Conservation (phyloP, 2,888 invertebrate genomes). For the Amblyjoppa proteus region DNA sequence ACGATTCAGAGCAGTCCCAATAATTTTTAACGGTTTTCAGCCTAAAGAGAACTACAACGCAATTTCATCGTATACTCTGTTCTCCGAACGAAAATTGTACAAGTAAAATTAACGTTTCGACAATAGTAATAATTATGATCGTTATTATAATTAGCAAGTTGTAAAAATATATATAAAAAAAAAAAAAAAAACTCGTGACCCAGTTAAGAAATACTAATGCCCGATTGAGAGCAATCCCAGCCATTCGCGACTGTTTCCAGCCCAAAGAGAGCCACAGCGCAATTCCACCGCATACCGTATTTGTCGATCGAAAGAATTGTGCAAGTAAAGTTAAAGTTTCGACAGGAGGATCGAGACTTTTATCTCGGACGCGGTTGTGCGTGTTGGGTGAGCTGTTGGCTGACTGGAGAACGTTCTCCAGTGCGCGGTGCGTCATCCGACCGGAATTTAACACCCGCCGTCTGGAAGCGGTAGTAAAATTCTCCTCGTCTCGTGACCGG, state of each 20-base stretch:
- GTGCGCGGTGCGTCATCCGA: constrained; percentile 79
- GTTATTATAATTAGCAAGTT: too few species aligned
- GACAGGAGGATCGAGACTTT: constrained; percentile 13
- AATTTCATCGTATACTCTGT: neutral
- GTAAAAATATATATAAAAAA: too few species aligned
- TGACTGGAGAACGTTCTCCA: constrained; percentile 49
- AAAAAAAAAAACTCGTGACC: neutral
- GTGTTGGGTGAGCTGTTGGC: constrained; percentile 40
- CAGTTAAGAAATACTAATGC: too few species aligned
- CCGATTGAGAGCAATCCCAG: too few species aligned
- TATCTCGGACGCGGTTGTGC: neutral
- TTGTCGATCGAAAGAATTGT: constrained; percentile 31
- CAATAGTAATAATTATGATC: too few species aligned
- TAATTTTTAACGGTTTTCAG: too few species aligned
- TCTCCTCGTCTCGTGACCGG: constrained; percentile 58
- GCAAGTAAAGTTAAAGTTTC: neutral
- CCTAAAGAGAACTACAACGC: neutral
- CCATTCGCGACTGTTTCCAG: too few species aligned
- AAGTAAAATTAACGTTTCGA: too few species aligned
- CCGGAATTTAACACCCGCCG: constrained; percentile 81
- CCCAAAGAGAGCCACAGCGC: neutral
- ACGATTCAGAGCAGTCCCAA: too few species aligned
- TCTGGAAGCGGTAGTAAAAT: constrained; percentile 69
- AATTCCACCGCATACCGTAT: neutral
- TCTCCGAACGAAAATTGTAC: constrained; percentile 34